phyloP scores from a whole-genome alignment of 2,113 vertebrate genomes.

The Corvus moneduloides region DNA sequence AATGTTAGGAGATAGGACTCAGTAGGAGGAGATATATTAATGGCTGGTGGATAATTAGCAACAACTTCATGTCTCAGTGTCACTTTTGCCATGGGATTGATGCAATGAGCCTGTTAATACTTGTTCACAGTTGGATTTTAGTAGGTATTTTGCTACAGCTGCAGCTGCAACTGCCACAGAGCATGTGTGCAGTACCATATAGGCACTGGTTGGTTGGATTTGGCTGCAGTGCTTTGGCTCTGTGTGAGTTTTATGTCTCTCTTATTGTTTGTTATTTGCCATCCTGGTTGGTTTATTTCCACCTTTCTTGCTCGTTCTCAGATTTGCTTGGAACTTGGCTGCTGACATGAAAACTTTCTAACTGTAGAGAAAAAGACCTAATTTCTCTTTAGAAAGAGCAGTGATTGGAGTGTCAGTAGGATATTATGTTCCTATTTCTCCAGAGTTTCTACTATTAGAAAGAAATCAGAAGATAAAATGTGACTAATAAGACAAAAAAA shows the following conservation, averaged over 20 bases:
- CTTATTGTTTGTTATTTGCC: constrained; percentile 14
- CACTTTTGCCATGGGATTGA: constrained; percentile 57
- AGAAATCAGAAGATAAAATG: neutral
- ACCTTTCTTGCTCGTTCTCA: constrained; percentile 13
- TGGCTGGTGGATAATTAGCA: constrained; percentile 54
- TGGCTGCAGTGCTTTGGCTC: constrained; percentile 26
- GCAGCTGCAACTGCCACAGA: constrained; percentile 1
- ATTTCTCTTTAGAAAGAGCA: neutral
- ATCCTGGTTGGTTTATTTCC: constrained; percentile 5
- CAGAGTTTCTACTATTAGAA: neutral
- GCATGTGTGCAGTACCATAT: neutral
- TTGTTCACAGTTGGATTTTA: constrained; percentile 61
- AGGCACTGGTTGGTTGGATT: neutral
- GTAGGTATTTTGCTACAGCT: constrained; percentile 34
- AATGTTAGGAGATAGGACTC: neutral
- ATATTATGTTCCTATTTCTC: neutral
- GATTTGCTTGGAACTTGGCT: constrained; percentile 10
- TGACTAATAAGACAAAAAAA: neutral
- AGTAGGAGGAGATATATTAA: constrained; percentile 48
- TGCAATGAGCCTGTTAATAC: constrained; percentile 57
- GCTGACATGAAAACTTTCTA: constrained; percentile 7
- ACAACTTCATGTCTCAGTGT: constrained; percentile 39
- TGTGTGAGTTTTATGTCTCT: neutral
- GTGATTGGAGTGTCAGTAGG: neutral
- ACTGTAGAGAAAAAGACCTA: neutral